These are phyloP conservation scores for Brienomyrus longianalis DNA, from an alignment of 2,113 vertebrate genomes.

Conservation along the genomic window DNA sequence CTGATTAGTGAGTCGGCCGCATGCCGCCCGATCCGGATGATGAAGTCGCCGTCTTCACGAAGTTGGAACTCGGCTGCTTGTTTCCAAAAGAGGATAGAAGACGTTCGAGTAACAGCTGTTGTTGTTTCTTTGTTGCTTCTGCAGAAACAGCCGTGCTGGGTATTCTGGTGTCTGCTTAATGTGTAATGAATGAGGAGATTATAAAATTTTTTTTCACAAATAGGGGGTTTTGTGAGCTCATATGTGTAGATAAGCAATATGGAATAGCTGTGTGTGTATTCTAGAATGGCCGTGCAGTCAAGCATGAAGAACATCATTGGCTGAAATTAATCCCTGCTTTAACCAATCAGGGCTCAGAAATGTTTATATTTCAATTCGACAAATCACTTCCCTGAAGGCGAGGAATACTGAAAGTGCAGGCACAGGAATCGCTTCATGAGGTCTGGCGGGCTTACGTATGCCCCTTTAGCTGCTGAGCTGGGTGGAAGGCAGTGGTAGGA, in stretches of 20 bases:
- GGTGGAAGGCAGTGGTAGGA: background rate
- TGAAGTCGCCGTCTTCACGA: background rate
- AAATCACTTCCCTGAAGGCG: slow-evolving; percentile 4
- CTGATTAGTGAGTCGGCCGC: background rate
- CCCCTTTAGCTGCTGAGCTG: background rate
- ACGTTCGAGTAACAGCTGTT: background rate
- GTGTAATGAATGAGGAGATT: background rate
- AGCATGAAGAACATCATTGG: background rate
- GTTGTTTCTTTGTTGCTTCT: background rate
- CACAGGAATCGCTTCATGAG: background rate
- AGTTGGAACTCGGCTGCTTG: background rate
- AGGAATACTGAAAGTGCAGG: background rate
- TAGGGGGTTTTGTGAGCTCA: background rate
- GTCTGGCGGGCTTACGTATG: background rate
- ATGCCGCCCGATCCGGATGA: background rate
- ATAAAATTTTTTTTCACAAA: background rate
- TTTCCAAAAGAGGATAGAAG: background rate
- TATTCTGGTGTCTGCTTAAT: slow-evolving; percentile 1
- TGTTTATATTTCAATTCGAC: background rate
- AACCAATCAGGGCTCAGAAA: background rate
- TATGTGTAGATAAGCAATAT: background rate
- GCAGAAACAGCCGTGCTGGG: background rate
- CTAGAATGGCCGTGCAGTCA: background rate
- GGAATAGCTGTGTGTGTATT: background rate
- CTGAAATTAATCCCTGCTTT: background rate